A percentile compares a stretch with the other conserved stretches of the same genome.
These are phyloP conservation scores for Felis chaus DNA, from an alignment of 2,113 vertebrate species.

Conservation along the genomic window DNA sequence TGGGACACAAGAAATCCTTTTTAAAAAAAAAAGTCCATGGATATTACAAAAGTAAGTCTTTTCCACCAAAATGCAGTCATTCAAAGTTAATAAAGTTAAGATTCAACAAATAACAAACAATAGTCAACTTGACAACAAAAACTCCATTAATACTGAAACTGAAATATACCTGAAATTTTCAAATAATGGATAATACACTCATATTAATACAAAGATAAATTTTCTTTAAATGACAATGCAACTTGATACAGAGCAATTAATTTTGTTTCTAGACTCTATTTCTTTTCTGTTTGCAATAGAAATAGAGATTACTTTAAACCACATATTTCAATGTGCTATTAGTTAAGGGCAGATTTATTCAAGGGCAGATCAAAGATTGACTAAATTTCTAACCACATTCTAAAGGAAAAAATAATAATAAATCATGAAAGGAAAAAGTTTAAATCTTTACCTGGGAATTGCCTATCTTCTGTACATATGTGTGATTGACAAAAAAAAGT, in stretches of 20 bases:
- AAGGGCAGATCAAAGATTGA: not conserved
- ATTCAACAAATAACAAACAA: constrained; percentile 45
- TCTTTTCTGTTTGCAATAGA: constrained; percentile 26
- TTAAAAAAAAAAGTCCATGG: constrained; percentile 5
- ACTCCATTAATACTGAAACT: not conserved
- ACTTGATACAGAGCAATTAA: not conserved
- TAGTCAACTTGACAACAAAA: not conserved
- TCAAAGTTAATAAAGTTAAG: not conserved
- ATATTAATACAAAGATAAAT: constrained; percentile 29
- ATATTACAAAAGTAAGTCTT: not conserved
- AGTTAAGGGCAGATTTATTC: not conserved
- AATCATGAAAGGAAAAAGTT: not conserved
- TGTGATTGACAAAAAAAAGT: not conserved
- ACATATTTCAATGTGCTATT: constrained; percentile 10
- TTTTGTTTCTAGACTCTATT: constrained; percentile 8
- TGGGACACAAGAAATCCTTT: not conserved
- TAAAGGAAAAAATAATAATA: not conserved
- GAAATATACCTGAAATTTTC: constrained; percentile 34
- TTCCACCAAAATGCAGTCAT: not conserved
- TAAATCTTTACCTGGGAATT: constrained; percentile 11
- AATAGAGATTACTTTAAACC: constrained; percentile 19
- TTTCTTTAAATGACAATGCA: constrained; percentile 9
- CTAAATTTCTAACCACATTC: constrained; percentile 35
- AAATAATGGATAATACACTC: not conserved
- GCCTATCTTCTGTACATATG: not conserved